These are phyloP conservation scores for Drosophila subobscura DNA, from an alignment of 1,140 invertebrate genomes.

Conservation along the genomic window DNA sequence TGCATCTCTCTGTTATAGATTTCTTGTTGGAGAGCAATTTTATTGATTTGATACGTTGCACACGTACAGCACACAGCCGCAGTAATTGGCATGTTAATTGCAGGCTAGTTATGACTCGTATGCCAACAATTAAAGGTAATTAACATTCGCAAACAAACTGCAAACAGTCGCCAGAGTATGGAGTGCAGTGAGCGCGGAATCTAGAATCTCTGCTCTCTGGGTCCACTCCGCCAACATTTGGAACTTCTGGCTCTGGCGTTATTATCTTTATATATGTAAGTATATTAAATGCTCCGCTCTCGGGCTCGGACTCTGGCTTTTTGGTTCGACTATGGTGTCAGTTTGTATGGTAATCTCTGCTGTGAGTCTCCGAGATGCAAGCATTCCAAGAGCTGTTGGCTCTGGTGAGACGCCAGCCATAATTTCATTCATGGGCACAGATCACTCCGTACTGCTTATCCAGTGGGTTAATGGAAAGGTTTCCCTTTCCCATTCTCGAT, in stretches of 20 bases:
- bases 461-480: not conserved
- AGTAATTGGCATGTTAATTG: conserved; percentile 78
- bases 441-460: not conserved
- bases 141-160: conserved; percentile 62
- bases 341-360: no score
- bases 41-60: conserved; percentile 47
- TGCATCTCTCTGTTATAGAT: conserved; percentile 50
- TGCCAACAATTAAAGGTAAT: conserved; percentile 79
- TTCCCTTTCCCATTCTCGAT: no score
- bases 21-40: conserved; percentile 58
- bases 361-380: no score
- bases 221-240: conserved; percentile 30
- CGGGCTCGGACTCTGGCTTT: no score
- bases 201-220: conserved; percentile 32
- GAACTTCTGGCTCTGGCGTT: conserved; percentile 33
- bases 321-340: no score
- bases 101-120: conserved; percentile 69
- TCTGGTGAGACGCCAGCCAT: not conserved
- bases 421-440: no score
- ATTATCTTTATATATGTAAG: conserved; percentile 2
- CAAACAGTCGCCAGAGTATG: conserved; percentile 22
- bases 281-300: not conserved
- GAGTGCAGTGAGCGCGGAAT: conserved; percentile 5
- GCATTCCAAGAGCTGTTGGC: not conserved
- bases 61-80: conserved; percentile 16